These are phyloP conservation scores for Carapus acus DNA, from an alignment of 2,797 vertebrate species.

Conservation along the genomic window DNA sequence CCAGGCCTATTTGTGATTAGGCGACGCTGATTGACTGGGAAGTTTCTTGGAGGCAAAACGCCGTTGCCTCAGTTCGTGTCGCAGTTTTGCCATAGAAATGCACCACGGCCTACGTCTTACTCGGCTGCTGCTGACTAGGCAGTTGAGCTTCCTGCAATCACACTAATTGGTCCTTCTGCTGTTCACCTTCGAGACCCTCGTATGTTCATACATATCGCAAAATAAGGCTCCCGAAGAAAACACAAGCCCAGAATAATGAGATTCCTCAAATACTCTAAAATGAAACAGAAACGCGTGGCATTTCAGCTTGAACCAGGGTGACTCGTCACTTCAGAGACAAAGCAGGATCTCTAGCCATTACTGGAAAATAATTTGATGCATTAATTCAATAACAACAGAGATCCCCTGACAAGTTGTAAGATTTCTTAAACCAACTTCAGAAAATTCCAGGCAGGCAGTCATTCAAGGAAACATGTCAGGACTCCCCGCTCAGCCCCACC, in stretches of 20 bases:
- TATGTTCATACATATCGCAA: constrained; percentile 76
- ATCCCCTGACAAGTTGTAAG: constrained; percentile 51
- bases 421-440: constrained; percentile 67
- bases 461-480: constrained; percentile 75
- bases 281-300: constrained; percentile 78
- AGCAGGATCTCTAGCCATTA: constrained; percentile 64
- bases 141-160: constrained; percentile 69
- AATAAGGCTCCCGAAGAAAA: constrained; percentile 75
- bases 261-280: constrained; percentile 71
- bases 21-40: constrained; percentile 12
- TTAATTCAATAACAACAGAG: constrained; percentile 65
- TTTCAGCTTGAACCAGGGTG: constrained; percentile 75
- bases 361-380: constrained; percentile 66
- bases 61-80: constrained; percentile 51
- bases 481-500: no score
- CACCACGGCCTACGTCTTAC: constrained; percentile 52
- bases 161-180: constrained; percentile 77
- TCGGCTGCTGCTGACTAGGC: constrained; percentile 71
- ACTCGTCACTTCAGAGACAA: constrained; percentile 69
- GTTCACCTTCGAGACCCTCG: constrained; percentile 73
- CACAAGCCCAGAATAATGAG: constrained; percentile 77
- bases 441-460: constrained; percentile 64
- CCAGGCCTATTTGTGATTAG: background rate
- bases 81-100: constrained; percentile 37
- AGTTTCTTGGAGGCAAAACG: constrained; percentile 29